These are phyloP conservation scores for Pedicia rivosa DNA, from an alignment of 2,888 invertebrate species.

Conservation along the genomic window DNA sequence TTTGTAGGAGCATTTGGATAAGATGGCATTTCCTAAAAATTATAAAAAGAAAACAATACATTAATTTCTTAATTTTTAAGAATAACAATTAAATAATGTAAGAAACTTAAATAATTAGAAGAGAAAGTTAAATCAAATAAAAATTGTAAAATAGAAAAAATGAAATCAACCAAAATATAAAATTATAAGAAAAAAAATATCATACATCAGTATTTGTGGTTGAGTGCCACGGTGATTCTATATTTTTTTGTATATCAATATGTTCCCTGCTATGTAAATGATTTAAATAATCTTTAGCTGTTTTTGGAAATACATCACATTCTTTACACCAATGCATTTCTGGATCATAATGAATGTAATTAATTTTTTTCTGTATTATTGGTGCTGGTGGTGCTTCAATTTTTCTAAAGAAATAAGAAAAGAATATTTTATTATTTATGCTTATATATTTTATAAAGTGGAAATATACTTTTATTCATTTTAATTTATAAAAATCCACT, in stretches of 20 bases:
- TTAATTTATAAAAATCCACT: not conserved
- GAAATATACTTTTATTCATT: no score
- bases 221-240: constrained; percentile 29
- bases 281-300: constrained; percentile 70
- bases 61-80: not conserved
- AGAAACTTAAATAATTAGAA: no score
- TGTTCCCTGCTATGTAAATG: constrained; percentile 70
- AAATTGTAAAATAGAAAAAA: no score
- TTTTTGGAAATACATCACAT: constrained; percentile 73
- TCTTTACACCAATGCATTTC: constrained; percentile 83
- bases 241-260: constrained; percentile 30
- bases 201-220: constrained; percentile 23
- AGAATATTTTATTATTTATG: not conserved
- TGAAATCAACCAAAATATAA: no score
- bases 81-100: constrained; percentile 2
- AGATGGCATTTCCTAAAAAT: constrained; percentile 41
- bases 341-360: constrained; percentile 75
- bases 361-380: constrained; percentile 42
- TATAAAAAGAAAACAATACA: constrained; percentile 2
- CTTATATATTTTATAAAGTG: no score
- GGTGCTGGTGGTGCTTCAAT: no score
- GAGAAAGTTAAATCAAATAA: no score
- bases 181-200: not conserved
- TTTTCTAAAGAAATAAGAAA: not conserved
- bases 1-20: constrained; percentile 56